Evolutionary conservation across 2,113 vertebrate genomes (phyloP).

Genomic region (Peromyscus polionotus): DNA sequence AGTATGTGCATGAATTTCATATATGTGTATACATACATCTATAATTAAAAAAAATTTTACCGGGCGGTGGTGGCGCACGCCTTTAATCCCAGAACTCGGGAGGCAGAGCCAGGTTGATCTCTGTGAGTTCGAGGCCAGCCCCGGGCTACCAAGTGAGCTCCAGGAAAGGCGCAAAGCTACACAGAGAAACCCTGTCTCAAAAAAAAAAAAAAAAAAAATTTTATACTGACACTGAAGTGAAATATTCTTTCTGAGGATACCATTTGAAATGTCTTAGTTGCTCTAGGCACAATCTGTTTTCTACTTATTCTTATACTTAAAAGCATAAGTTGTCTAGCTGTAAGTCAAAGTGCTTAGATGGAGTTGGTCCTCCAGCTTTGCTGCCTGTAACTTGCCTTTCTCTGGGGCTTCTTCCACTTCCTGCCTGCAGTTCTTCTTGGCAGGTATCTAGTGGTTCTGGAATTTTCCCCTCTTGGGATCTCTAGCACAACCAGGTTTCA

Average conservation of each 20-base stretch:
- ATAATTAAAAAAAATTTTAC: not conserved
- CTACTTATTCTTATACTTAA: constrained; percentile 48
- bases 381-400: not conserved
- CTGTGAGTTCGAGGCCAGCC: too few relatives aligned
- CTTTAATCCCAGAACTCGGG: too few relatives aligned
- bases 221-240: not conserved
- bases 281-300: constrained; percentile 32
- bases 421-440: not conserved
- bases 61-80: too few relatives aligned
- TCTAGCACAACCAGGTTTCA: not conserved
- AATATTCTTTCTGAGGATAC: not conserved
- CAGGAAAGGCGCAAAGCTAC: too few relatives aligned
- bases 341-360: not conserved
- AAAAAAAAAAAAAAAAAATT: too few relatives aligned
- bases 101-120: too few relatives aligned
- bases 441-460: not conserved
- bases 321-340: not conserved
- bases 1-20: not conserved
- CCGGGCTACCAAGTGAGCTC: too few relatives aligned
- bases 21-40: not conserved
- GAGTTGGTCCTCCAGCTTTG: not conserved
- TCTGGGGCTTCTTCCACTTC: not conserved
- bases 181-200: too few relatives aligned
- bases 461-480: not conserved
- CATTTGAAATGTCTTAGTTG: constrained; percentile 57